phyloP scores from a whole-genome alignment of 2,888 invertebrate genomes.

The Ariolimax columbianus region DNA sequence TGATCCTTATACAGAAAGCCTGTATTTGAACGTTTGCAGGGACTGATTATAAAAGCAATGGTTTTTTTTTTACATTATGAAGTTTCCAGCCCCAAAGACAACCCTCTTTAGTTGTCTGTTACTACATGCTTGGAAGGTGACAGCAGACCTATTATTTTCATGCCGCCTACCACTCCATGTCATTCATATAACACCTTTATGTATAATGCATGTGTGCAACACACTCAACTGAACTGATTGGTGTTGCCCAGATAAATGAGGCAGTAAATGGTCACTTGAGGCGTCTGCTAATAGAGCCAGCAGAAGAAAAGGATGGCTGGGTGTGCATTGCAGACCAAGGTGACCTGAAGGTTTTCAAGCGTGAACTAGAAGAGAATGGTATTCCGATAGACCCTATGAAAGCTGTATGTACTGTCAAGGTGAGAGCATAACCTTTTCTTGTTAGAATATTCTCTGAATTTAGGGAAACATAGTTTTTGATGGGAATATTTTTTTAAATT shows the following conservation, averaged over 20 bases:
- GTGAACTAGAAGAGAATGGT: constrained; percentile 88
- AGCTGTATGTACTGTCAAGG: constrained; percentile 96
- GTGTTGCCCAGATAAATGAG: constrained; percentile 84
- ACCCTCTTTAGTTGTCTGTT: no score
- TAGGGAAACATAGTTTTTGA: no score
- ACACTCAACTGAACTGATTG: background rate
- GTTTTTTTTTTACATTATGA: no score
- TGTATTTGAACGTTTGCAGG: no score
- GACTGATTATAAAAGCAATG: no score
- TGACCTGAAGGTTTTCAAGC: constrained; percentile 89
- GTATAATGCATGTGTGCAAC: background rate
- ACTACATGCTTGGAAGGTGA: no score
- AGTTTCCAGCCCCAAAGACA: no score
- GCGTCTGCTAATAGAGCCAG: constrained; percentile 81
- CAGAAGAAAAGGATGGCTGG: constrained; percentile 93
- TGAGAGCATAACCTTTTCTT: constrained; percentile 57
- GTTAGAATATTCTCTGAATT: background rate
- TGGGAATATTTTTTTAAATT: no score
- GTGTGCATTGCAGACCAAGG: constrained; percentile 98
- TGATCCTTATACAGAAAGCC: no score
- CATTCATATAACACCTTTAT: background rate
- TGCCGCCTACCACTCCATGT: no score
- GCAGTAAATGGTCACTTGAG: constrained; percentile 92
- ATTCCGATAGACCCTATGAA: constrained; percentile 98
- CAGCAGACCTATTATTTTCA: no score